Evolutionary conservation across 2,113 vertebrate genomes (phyloP).

Genomic region (Cavia porcellus): DNA sequence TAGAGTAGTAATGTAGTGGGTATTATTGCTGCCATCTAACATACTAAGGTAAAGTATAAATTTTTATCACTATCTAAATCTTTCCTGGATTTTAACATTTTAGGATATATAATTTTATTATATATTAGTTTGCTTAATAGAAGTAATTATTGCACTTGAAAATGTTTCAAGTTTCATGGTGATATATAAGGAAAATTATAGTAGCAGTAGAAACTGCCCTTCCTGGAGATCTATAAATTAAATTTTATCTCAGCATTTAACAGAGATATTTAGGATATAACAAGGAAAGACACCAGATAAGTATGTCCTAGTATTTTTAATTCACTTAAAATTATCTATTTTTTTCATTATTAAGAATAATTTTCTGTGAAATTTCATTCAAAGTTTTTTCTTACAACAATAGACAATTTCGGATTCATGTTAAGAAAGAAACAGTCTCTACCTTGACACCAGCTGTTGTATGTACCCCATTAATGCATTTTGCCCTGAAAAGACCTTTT

Average conservation of each 20-base stretch:
- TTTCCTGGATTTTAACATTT: background rate
- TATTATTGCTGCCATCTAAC: background rate
- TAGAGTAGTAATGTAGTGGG: background rate
- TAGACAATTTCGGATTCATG: conserved; percentile 50
- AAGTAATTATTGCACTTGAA: background rate
- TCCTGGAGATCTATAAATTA: background rate
- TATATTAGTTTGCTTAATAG: background rate
- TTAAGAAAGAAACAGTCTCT: conserved; percentile 44
- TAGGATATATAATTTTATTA: background rate
- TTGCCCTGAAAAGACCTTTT: background rate
- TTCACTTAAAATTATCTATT: conserved; percentile 36
- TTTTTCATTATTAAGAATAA: conserved; percentile 47
- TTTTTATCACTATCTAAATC: background rate
- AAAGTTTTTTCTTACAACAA: background rate
- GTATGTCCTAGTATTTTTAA: conserved; percentile 22
- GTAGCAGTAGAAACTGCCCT: background rate
- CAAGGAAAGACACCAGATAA: conserved; percentile 37
- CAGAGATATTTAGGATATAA: conserved; percentile 42
- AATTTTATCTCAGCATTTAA: background rate
- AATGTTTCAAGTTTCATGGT: background rate
- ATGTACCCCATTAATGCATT: background rate
- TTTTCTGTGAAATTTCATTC: conserved; percentile 64
- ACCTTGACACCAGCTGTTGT: background rate
- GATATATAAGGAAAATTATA: background rate
- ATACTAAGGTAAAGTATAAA: background rate